phyloP scores from a whole-genome alignment of 2,797 vertebrate species.

The Phataginus tricuspis region DNA sequence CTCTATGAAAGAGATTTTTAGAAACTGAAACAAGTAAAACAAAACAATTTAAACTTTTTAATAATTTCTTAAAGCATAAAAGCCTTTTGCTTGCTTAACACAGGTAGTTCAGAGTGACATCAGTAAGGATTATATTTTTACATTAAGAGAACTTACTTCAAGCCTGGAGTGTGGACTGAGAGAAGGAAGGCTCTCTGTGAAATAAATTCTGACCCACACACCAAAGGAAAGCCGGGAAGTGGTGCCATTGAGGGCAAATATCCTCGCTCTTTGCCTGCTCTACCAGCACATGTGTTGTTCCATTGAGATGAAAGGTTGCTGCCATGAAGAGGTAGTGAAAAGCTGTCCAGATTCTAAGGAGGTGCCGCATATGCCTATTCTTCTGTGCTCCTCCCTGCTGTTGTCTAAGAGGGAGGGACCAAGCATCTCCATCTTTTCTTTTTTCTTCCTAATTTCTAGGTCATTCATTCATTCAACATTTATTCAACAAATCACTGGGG shows the following conservation, averaged over 20 bases:
- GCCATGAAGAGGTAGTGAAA: background rate
- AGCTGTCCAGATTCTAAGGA: background rate
- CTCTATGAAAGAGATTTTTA: background rate
- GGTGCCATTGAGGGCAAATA: no score
- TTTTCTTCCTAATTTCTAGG: background rate
- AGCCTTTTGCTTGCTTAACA: background rate
- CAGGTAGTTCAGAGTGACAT: background rate
- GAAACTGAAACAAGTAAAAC: background rate
- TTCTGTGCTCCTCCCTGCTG: background rate
- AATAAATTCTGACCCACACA: background rate
- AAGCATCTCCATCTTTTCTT: background rate
- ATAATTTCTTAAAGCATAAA: background rate
- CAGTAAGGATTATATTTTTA: background rate
- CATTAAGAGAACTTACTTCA: background rate
- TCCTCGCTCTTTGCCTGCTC: background rate
- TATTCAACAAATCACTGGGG: background rate
- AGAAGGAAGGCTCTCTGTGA: background rate
- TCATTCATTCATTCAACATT: background rate
- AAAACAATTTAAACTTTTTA: slow-evolving; percentile 25
- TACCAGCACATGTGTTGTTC: background rate
- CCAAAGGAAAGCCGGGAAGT: background rate
- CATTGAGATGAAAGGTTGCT: background rate
- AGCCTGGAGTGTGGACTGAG: background rate
- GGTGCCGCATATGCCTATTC: no score
- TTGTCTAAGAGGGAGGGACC: background rate